Percentiles rank a stretch among this genome's conserved stretches.
Conservation (phyloP, 1,140 invertebrate species). For the Megalopta genalis region DNA sequence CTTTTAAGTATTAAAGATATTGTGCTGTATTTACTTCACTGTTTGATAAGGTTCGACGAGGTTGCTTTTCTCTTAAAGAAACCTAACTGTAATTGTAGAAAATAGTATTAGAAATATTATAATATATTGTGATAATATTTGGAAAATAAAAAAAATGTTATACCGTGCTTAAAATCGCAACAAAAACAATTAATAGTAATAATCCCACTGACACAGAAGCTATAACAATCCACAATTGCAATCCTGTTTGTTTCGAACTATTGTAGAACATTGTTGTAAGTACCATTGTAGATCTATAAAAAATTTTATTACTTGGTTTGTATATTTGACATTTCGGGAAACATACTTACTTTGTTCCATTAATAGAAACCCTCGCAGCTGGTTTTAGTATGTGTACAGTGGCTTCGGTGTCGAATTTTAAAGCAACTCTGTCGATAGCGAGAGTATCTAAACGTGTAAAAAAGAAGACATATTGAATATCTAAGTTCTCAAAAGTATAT, state of each 20-base stretch:
- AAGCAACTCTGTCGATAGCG: slow-evolving; percentile 13
- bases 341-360: slow-evolving; percentile 17
- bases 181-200: slow-evolving; percentile 67
- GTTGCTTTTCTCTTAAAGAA: slow-evolving; percentile 50
- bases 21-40: background rate
- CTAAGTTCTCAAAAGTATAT: too few species aligned
- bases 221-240: slow-evolving; percentile 71
- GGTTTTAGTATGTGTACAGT: slow-evolving; percentile 59
- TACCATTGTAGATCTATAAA: slow-evolving; percentile 42
- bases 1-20: background rate
- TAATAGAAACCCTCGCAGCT: background rate
- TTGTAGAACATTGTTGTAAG: slow-evolving; percentile 70
- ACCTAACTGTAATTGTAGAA: slow-evolving; percentile 38
- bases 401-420: slow-evolving; percentile 63
- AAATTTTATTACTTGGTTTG: background rate
- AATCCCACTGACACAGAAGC: slow-evolving; percentile 71
- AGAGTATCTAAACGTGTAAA: slow-evolving; percentile 30
- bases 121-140: slow-evolving; percentile 1
- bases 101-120: background rate
- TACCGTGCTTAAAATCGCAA: slow-evolving; percentile 68
- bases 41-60: slow-evolving; percentile 3
- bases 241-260: slow-evolving; percentile 42
- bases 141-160: background rate
- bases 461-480: background rate
- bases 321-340: background rate